A percentile compares a stretch with the other conserved stretches of the same genome.
phyloP scores from a whole-genome alignment of 2,113 vertebrate species.

The Riparia riparia region DNA sequence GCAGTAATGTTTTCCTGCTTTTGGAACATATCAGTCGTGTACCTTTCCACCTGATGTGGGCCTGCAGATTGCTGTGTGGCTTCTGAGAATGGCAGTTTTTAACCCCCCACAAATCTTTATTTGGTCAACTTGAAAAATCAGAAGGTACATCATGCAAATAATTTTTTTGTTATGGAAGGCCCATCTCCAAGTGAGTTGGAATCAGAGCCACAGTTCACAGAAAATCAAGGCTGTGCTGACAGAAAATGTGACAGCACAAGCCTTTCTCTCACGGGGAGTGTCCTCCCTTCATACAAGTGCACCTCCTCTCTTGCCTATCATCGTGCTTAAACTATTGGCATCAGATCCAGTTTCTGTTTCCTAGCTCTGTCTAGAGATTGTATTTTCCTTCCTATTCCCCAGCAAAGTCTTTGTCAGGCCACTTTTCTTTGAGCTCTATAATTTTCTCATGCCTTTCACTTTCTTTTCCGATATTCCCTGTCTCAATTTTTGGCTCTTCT shows the following conservation, averaged over 20 bases:
- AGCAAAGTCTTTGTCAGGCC: background rate
- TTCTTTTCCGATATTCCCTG: background rate
- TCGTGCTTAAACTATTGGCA: background rate
- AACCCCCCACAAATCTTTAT: background rate
- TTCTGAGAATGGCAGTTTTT: background rate
- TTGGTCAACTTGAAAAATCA: background rate
- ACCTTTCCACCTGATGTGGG: background rate
- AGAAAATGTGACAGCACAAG: background rate
- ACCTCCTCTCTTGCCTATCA: background rate
- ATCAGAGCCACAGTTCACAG: background rate
- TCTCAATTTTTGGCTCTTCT: background rate
- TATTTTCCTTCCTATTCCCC: background rate
- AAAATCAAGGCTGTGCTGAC: background rate
- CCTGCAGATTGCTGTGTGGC: background rate
- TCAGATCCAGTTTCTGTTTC: background rate
- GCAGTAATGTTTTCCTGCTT: background rate
- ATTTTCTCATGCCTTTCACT: background rate
- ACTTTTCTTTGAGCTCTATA: background rate
- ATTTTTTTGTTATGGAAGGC: background rate
- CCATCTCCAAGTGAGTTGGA: background rate
- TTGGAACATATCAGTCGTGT: rapidly evolving
- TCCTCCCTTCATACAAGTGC: background rate
- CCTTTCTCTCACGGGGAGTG: background rate
- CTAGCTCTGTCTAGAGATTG: background rate
- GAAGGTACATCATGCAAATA: background rate